Percentiles rank a stretch among this genome's conserved stretches.
Conservation (phyloP, 2,888 invertebrate species). For the Drepanosiphum platanoidis region DNA sequence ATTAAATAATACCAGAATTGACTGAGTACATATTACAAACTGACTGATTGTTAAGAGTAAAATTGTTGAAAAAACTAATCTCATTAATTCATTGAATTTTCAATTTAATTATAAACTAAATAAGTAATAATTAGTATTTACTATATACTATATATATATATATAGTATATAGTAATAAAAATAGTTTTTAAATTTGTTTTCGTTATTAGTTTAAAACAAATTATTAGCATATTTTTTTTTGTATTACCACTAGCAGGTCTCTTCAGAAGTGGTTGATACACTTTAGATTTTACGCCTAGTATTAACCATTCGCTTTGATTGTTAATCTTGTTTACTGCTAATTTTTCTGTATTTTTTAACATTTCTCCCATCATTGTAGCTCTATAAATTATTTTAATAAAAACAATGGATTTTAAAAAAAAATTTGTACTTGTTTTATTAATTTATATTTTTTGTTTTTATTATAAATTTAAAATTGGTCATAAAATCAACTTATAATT, state of each 20-base stretch:
- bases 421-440: slow-evolving; percentile 7
- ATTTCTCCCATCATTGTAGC: slow-evolving; percentile 72
- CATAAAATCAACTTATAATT: neutral
- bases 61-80: neutral
- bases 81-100: slow-evolving; percentile 23
- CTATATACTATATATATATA: too few species aligned
- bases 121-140: neutral
- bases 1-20: slow-evolving; percentile 36
- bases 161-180: too few species aligned
- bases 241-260: slow-evolving; percentile 82
- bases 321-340: slow-evolving; percentile 65
- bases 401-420: slow-evolving; percentile 26
- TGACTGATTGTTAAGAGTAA: slow-evolving; percentile 46
- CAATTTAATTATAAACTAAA: too few species aligned
- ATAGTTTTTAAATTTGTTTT: slow-evolving; percentile 19
- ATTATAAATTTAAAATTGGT: neutral
- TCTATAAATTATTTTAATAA: slow-evolving; percentile 66
- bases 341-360: slow-evolving; percentile 67
- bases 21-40: slow-evolving; percentile 33
- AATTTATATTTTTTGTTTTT: neutral
- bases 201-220: slow-evolving; percentile 17
- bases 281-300: slow-evolving; percentile 71
- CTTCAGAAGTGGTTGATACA: slow-evolving; percentile 79
- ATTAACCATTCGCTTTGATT: slow-evolving; percentile 73
- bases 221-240: neutral